Conservation (phyloP, 2,888 invertebrate species). For the Malachius bipustulatus region DNA sequence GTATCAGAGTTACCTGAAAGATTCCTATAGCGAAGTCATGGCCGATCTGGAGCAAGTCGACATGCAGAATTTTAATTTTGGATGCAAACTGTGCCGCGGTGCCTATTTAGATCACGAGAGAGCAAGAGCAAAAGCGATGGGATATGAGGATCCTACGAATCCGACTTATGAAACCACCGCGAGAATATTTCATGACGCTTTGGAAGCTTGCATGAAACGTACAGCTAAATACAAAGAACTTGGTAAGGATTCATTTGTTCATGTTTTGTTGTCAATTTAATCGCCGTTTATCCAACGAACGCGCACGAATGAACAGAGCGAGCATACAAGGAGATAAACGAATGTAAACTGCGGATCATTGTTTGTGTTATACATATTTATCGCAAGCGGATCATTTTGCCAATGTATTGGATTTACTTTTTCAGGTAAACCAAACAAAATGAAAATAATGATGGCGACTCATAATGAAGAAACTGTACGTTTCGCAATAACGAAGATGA, state of each 20-base stretch:
- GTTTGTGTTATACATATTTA: too few relatives aligned
- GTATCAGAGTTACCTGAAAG: conserved; percentile 1
- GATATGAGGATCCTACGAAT: conserved; percentile 86
- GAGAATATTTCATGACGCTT: conserved; percentile 73
- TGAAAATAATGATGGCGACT: conserved; percentile 88
- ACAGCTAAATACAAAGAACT: too few relatives aligned
- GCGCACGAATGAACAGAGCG: too few relatives aligned
- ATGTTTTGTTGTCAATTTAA: too few relatives aligned
- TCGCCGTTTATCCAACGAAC: too few relatives aligned
- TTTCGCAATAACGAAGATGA: conserved; percentile 85
- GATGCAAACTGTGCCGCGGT: neutral
- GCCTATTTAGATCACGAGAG: neutral
- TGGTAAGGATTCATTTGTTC: too few relatives aligned
- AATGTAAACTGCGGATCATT: too few relatives aligned
- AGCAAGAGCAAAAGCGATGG: conserved; percentile 69
- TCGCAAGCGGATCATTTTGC: too few relatives aligned
- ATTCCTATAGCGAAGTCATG: neutral
- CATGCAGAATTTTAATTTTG: neutral
- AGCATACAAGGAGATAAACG: too few relatives aligned
- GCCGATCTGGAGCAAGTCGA: neutral
- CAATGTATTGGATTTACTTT: too few relatives aligned
- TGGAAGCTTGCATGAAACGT: conserved; percentile 68
- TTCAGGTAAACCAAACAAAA: conserved; percentile 48
- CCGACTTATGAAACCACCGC: conserved; percentile 76
- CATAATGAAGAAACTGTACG: conserved; percentile 94